phyloP scores from a whole-genome alignment of 1,140 invertebrate species.

The Spodoptera frugiperda region DNA sequence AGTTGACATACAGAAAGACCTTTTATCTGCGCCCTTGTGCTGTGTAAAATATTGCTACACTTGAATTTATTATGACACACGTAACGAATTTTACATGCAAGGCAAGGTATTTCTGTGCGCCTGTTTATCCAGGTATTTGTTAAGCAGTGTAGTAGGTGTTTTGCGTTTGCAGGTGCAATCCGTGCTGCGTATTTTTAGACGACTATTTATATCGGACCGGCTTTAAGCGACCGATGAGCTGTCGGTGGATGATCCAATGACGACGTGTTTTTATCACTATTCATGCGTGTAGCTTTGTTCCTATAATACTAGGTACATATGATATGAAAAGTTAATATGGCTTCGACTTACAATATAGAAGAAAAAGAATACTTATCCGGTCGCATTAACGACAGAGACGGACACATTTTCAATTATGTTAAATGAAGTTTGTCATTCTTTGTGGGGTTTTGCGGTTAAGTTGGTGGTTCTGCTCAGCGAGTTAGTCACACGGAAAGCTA shows the following conservation, averaged over 20 bases:
- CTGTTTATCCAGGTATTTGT: constrained; percentile 46
- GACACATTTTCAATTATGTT: constrained; percentile 15
- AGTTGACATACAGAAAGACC: constrained; percentile 17
- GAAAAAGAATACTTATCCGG: background rate
- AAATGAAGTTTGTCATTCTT: background rate
- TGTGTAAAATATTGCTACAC: constrained; percentile 1
- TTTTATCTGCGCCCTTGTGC: constrained; percentile 24
- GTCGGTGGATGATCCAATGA: constrained; percentile 65
- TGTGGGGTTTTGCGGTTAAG: constrained; percentile 8
- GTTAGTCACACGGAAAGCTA: background rate
- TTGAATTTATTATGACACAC: constrained; percentile 27
- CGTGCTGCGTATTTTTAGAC: constrained; percentile 77
- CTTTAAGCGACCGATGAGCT: constrained; percentile 60
- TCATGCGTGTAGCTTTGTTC: constrained; percentile 17
- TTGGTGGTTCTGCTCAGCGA: constrained; percentile 5
- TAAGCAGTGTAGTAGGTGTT: constrained; percentile 51
- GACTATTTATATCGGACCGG: constrained; percentile 81
- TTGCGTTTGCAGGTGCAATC: constrained; percentile 73
- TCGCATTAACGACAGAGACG: background rate
- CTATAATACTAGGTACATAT: background rate
- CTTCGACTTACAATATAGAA: background rate
- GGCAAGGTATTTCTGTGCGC: constrained; percentile 18
- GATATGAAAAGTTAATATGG: constrained; percentile 13
- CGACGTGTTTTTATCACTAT: constrained; percentile 45
- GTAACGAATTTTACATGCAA: constrained; percentile 18